These are phyloP conservation scores for Coecobrya sp. DNA, from an alignment of 2,888 invertebrate genomes.

Conservation along the genomic window DNA sequence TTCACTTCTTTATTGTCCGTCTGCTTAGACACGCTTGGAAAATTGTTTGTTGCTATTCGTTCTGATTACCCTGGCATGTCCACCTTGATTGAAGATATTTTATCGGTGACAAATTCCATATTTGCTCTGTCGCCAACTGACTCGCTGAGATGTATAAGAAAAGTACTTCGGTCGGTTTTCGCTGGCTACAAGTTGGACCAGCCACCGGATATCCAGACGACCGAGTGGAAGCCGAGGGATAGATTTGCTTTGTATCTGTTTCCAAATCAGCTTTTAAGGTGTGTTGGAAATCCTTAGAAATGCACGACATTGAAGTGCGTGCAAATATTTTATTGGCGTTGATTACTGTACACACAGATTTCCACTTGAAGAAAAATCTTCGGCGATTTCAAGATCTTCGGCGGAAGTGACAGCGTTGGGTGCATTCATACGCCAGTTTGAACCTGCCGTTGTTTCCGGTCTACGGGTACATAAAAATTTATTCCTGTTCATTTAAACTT, in stretches of 20 bases:
- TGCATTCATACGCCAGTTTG: slow-evolving; percentile 96
- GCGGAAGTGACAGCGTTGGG: slow-evolving; percentile 90
- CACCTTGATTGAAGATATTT: slow-evolving; percentile 92
- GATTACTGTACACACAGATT: slow-evolving; percentile 9
- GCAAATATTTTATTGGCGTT: neutral
- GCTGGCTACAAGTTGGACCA: slow-evolving; percentile 88
- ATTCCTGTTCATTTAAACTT: neutral
- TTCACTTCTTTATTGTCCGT: slow-evolving; percentile 91
- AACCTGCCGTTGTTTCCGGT: slow-evolving; percentile 97
- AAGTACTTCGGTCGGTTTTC: slow-evolving; percentile 92
- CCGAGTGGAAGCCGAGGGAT: slow-evolving; percentile 58
- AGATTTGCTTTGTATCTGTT: slow-evolving; percentile 88
- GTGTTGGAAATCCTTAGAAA: neutral
- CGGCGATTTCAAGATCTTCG: slow-evolving; percentile 75
- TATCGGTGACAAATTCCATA: slow-evolving; percentile 92
- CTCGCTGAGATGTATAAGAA: slow-evolving; percentile 93
- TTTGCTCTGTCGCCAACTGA: slow-evolving; percentile 91
- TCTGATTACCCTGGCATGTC: slow-evolving; percentile 83
- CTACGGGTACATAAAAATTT: slow-evolving; percentile 90
- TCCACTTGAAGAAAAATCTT: slow-evolving; percentile 71
- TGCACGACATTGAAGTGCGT: neutral
- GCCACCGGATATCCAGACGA: neutral
- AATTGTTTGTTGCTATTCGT: slow-evolving; percentile 88
- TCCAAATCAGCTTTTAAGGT: slow-evolving; percentile 87
- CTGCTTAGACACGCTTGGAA: slow-evolving; percentile 91